Base-by-base conservation (phyloP, 1,140 invertebrate species). In the Trichomalopsis sarcophagae region DNA sequence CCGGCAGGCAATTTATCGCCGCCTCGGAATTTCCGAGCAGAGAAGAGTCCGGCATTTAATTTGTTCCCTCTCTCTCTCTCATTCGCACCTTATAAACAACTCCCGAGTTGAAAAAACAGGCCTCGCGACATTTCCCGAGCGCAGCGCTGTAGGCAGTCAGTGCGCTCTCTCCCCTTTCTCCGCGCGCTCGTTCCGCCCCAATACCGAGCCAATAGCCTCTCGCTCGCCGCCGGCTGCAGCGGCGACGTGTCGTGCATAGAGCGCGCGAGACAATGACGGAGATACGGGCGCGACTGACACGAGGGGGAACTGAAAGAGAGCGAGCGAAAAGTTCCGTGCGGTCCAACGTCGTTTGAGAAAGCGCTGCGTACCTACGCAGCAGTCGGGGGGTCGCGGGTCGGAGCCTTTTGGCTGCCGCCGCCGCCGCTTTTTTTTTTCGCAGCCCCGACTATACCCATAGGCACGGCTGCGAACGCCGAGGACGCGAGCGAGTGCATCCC, bases 101-200 rank as follows among this genome's bases (percentile, higher is more conserved):
- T 80, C 73, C 75, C 77, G 27, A 27, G 27, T 27, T 1, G 27
- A 27, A 27, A 27, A 27, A 27, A 27, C 27, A 27, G 27, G 1
- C 27, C 27, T 27, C 27, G 27, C 27, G 27, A 27, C 27, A 27
- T 27, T 44, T 62, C 17, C 36, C 36, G 73, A 23, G 9, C 84
- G 73, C 40, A 44, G 40, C 10, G 40, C 0, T 7, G 40, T 7
- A 36, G 40, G 10, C 9, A 7, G 40, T 9, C 40, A 44, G 6
- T 44, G 6, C 40, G 5, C 50, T 47, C 21, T 68, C 23, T 82
- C 40, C 33, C 5, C 68, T 14, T 79, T 71, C 23, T 71, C 23
- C 17, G 7, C 69, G 50, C 71, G 69, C 47, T 86, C 86, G 88
- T 88, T 89, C 84, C 88, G 87, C 81, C 88, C 84, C 85, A 88